Percentiles rank a stretch among this genome's conserved stretches.
phyloP scores from a whole-genome alignment of 2,888 invertebrate genomes.

The Hoplodrina blanda region DNA sequence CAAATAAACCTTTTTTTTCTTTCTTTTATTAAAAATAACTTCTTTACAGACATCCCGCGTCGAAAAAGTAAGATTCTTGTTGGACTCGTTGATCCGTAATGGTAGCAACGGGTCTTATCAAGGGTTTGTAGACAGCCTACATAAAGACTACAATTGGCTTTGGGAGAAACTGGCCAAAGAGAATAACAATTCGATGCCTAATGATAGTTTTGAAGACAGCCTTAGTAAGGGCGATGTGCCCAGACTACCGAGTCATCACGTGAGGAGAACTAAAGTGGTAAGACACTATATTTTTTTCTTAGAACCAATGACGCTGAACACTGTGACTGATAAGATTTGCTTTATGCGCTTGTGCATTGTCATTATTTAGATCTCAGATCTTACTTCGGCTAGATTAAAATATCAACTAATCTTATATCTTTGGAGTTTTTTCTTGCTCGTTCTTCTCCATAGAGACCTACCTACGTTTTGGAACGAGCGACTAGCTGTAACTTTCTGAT shows the following conservation, averaged over 20 bases:
- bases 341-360: no score
- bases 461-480: no score
- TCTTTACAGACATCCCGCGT: conserved; percentile 80
- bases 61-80: conserved; percentile 80
- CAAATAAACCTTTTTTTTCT: no score
- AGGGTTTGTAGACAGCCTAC: conserved; percentile 89
- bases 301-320: background rate
- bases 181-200: conserved; percentile 75
- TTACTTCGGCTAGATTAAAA: no score
- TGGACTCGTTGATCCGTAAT: conserved; percentile 82
- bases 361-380: no score
- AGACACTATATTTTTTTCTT: conserved; percentile 54
- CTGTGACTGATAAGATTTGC: background rate
- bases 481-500: no score
- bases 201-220: conserved; percentile 87
- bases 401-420: no score
- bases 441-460: no score
- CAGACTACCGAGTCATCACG: conserved; percentile 89
- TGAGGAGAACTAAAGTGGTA: conserved; percentile 88
- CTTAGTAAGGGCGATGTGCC: conserved; percentile 91
- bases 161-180: conserved; percentile 85
- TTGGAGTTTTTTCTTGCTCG: no score
- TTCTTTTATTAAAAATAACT: conserved; percentile 7
- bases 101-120: conserved; percentile 87
- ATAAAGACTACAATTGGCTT: conserved; percentile 91